Evolutionary conservation across 2,888 invertebrate genomes (phyloP), one percentile per base, ranked within the genome.

Genomic region (Andrena trimmerana): DNA sequence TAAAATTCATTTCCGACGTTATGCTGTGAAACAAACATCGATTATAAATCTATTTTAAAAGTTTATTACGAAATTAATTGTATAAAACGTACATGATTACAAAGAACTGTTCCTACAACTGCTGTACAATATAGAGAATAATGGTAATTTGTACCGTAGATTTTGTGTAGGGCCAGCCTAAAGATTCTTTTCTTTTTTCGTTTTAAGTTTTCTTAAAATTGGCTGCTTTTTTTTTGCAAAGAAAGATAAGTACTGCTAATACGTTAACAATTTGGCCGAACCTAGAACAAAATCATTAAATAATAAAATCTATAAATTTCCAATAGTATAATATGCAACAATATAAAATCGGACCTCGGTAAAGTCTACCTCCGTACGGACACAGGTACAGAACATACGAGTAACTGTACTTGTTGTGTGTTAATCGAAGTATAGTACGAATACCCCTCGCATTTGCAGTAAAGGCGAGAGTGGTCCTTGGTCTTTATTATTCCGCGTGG

Each of bases 21-120:
- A 27, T 42, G 42, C 63, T 74, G 65, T 24, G 8, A 36, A 75
- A 75, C 65, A 54, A 36, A 59, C 54, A 50, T 54, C 7, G 24
- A 67, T 36, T 75, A 31, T 68, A 76, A 63, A 74, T 89, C 84
- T 70, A 88, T 90, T 93, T 91, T 84, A 78, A 91, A 90, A 85
- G 85, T 90, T 86, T 92, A 93, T 93, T 93, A 93, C 90, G 90
- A 93, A 93, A 93, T 92, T 91, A 91, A 93, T 92, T 85, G 89
- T 94, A 93, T 92, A 93, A 94, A 94, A 93, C 91, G 87, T 92
- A 93, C 91, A 92, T 91, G 88, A 86, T 91, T 93, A 92, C 90
- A 92, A 92, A 92, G 87, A 89, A 92, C 89, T 85, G 84, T 88
- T 87, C 90, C 88, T 80, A 86, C 88, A 84, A 89, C 63, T 88